Percentiles rank a stretch among this genome's conserved stretches.
Evolutionary conservation across 1,140 invertebrate genomes (phyloP).

Genomic region (Drosophila lacertosa): DNA sequence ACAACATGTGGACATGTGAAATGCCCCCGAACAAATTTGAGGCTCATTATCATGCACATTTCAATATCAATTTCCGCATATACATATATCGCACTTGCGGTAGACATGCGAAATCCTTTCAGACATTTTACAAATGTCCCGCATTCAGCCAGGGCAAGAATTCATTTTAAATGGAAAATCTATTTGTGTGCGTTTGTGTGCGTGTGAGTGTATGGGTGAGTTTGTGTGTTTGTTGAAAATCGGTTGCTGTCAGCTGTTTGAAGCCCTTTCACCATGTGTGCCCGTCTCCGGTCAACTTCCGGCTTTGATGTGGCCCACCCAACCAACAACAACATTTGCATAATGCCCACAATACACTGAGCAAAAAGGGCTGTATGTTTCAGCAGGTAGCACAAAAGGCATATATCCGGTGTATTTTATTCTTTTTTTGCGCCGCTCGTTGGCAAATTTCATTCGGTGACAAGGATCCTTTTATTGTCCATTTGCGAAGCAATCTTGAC

Average conservation of each 20-base stretch:
- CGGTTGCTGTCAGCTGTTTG: slow-evolving; percentile 35
- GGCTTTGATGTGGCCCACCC: slow-evolving; percentile 31
- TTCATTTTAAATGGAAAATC: slow-evolving; percentile 33
- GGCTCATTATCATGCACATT: slow-evolving; percentile 69
- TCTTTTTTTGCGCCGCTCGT: no score
- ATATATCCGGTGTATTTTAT: no score
- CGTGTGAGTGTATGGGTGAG: neutral
- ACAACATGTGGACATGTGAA: slow-evolving; percentile 25
- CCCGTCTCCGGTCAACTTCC: slow-evolving; percentile 17
- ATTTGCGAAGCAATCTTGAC: no score
- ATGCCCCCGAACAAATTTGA: slow-evolving; percentile 51
- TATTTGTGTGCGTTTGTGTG: slow-evolving; percentile 15
- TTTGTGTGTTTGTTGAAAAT: slow-evolving; percentile 13
- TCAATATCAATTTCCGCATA: slow-evolving; percentile 67
- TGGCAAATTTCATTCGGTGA: no score
- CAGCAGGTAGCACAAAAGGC: no score
- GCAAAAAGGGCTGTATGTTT: no score
- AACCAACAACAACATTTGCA: slow-evolving; percentile 33
- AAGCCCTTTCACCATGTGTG: slow-evolving; percentile 37
- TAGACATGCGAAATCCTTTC: slow-evolving; percentile 63
- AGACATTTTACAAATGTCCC: slow-evolving; percentile 48
- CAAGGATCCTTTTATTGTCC: no score
- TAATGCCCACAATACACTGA: slow-evolving; percentile 17
- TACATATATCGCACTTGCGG: slow-evolving; percentile 23
- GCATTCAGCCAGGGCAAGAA: slow-evolving; percentile 12